Evolutionary conservation across 2,888 invertebrate species (phyloP).

Genomic region (Hedychridium roseum): DNA sequence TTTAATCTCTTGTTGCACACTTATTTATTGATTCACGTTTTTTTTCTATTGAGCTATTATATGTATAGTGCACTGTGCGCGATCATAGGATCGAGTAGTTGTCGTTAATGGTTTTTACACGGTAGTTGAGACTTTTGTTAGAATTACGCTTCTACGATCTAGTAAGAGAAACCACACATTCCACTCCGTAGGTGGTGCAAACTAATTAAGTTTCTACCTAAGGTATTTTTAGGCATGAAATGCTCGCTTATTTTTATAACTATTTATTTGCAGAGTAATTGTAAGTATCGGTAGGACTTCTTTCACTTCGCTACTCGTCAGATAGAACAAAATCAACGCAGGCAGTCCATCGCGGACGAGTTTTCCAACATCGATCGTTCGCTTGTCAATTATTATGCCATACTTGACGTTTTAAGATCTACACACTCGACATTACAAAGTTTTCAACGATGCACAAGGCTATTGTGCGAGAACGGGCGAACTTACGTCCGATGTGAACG

Average conservation of each 20-base stretch:
- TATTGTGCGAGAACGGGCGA: too few species aligned
- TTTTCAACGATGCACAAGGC: too few species aligned
- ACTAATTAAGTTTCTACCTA: constrained; percentile 54
- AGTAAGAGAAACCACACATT: constrained; percentile 57
- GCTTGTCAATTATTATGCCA: too few species aligned
- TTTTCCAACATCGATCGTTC: too few species aligned
- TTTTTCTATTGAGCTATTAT: constrained; percentile 40
- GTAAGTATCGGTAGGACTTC: constrained; percentile 35
- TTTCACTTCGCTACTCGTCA: constrained; percentile 19
- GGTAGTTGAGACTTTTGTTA: constrained; percentile 53
- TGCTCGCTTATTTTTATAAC: constrained; percentile 62
- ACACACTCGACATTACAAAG: too few species aligned
- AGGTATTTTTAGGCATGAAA: constrained; percentile 57
- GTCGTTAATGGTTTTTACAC: constrained; percentile 52
- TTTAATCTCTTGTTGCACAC: constrained; percentile 58
- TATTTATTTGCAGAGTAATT: constrained; percentile 58
- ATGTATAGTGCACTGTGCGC: constrained; percentile 54
- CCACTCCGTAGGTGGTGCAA: constrained; percentile 58
- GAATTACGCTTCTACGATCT: constrained; percentile 56
- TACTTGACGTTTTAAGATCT: too few species aligned
- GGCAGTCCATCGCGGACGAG: constrained; percentile 14
- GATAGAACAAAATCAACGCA: constrained; percentile 13
- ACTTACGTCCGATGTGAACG: too few species aligned
- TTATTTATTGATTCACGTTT: constrained; percentile 59
- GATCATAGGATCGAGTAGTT: constrained; percentile 42